Evolutionary conservation across 2,888 invertebrate genomes (phyloP), one percentile per base, ranked within the genome.

Genomic region (Antheraea yamamai): DNA sequence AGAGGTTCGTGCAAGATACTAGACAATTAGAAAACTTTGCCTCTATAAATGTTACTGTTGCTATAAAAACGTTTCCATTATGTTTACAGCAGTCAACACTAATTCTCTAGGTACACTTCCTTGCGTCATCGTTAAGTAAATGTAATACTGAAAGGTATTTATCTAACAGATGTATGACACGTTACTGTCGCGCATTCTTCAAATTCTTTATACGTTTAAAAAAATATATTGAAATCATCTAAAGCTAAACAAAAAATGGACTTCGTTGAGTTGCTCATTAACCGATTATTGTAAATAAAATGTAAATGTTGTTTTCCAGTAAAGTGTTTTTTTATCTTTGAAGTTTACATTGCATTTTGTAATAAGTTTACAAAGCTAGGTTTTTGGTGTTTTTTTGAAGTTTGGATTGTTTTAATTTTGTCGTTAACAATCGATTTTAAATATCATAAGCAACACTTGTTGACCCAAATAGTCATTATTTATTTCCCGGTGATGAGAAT

Each of bases 91-190:
- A 55, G 61, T 30, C 30, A 66, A 64, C 12, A 64, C 23, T 14
- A 26, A 66, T 26, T 66, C 26, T 30, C 16, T 66, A 66, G 30
- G 16, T 66, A 4, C 16, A 66, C 4, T 66, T 30, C 23, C 30
- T 61, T 66, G 30, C 30, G 30, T 66, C 64, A 66, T 66, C 64
- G 16, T 66, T 66, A 66, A 26, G 18, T 66, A 66, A 66, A 66
- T 26, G 16, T 66, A 16, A 30, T 66, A 66, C 30, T 66, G 30
- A 26, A 30, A 66, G 30, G 16, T 30, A 30, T 30, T 66, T 66
- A 14, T 16, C 26, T 66, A 66, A 30, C 64, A 66, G 6, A 66
- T 4, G 30, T 66, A 30, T 66, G 16, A 26, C 26, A 66, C 16
- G 16, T 30, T 14, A 66, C 30, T 66, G 26, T 30, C 16, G 30